Evolutionary conservation across 2,888 invertebrate species (phyloP).

Genomic region (Mylabris sibirica): DNA sequence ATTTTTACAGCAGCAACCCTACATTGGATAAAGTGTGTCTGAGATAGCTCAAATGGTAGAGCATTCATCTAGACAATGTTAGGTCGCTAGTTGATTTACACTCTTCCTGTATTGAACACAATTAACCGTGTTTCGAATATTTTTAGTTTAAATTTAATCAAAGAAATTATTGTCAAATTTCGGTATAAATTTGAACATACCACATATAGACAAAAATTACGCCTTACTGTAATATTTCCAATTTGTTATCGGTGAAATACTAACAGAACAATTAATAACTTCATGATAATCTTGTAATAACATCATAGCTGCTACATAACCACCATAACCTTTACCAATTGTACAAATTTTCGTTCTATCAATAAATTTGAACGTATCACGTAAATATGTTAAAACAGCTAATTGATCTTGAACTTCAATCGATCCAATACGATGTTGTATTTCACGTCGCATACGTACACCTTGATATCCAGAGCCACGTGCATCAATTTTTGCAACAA

Average conservation of each 20-base stretch:
- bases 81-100: no score
- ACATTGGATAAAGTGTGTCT: no score
- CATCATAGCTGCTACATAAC: conserved; percentile 82
- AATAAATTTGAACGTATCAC: conserved; percentile 81
- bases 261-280: conserved; percentile 84
- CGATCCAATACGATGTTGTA: conserved; percentile 72
- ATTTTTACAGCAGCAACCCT: no score
- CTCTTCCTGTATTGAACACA: no score
- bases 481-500: conserved; percentile 89
- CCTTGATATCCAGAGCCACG: conserved; percentile 87
- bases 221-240: conserved; percentile 79
- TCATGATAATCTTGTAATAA: conserved; percentile 78
- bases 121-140: no score
- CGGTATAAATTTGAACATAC: no score
- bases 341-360: conserved; percentile 82
- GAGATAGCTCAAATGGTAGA: no score
- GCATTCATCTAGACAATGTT: no score
- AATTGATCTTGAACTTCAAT: conserved; percentile 73
- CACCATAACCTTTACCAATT: conserved; percentile 90
- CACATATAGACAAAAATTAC: not conserved
- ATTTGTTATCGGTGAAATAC: conserved; percentile 87
- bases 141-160: no score
- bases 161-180: no score
- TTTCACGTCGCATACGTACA: conserved; percentile 74
- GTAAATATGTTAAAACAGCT: conserved; percentile 71